Evolutionary conservation across 2,797 vertebrate species (phyloP), one percentile per base, ranked within the genome.

Genomic region (Hypotaenidia okinawae): DNA sequence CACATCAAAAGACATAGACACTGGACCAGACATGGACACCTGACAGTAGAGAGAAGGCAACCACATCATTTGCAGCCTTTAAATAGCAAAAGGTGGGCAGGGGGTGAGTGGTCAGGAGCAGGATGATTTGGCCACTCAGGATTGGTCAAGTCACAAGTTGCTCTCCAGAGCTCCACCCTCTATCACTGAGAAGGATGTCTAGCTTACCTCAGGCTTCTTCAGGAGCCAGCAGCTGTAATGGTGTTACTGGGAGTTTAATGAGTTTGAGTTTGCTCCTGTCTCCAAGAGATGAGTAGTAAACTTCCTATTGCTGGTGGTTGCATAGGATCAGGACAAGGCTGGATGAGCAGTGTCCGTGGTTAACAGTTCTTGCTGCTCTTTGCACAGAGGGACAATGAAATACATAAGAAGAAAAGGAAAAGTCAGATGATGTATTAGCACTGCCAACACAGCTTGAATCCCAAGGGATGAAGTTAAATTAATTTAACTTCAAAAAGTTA

Each of bases 21-120:
- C 2, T 14, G 37, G 30, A 6, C 5, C 35, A 68, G 9, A 39
- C 37, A 37, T 37, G 37, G 37, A 14, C 6, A 49, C 8, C 43
- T 32, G 13, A 13, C 13, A 43, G 1, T 5, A 54, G 32, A 64
- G 2, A 1, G 5, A 21, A 49, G 2, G 1, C 0, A 0, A 0
- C 2, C 1, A 0, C 0, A 0, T 0, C 8, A 13, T 55, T 66
- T 49, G 23, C 12, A 92, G 24, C 47, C 58, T 55, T 84, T 88
- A 52, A 13, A 83, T 67, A 84, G 27, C 15, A 32, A 55, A 69
- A 19, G 2, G 32, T 3, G 13, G 9, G 30, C 49, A 37, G 37
- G 33, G 16, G 24, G n/a, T 52, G 51, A 63, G 7, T 73, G 77
- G 15, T 30, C 41, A 51, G 8, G 47, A 59, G 32, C 32, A 63